Evolutionary conservation across 2,888 invertebrate species (phyloP), one percentile per base, ranked within the genome.

Genomic region (Heliconius hortense): DNA sequence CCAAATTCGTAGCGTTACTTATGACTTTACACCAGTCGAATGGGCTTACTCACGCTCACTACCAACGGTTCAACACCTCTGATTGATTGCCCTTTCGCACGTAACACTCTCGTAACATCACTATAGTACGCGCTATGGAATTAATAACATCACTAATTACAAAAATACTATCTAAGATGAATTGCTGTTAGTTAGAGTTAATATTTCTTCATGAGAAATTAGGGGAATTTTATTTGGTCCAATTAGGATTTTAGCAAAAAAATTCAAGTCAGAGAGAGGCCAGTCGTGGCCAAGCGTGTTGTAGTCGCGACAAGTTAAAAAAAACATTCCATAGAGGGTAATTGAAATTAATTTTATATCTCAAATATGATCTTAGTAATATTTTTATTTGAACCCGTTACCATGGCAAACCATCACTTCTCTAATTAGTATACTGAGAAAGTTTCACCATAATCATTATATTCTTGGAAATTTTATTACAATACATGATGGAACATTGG

Each of bases 81-180:
- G 86, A 86, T 86, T 85, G 85, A 87, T 86, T 84, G 79, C 83
- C 81, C 78, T 78, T 80, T 79, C 77, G 79, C 84, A 83, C 84
- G 84, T 83, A 82, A 83, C 79, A 74, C 80, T 78, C 77, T 70
- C 64, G 35, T 74, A 74, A 74, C 76, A 76, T 72, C 74, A 67
- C 56, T 62, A 64, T 43, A 63, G 43, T 63, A 24, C 63, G 63
- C 53, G 66, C 68, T 70, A 60, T 76, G 60, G 76, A 75, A 75
- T 75, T 72, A 76, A 74, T 76, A 78, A 75, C 70, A 71, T 64
- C 60, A 26, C 72, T 74, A 75, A 76, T 73, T 39, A 71, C 72
- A 63, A 69, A 74, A 73, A 69, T 59, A 72, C 28, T 28, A 11
- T 24, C 18, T 68, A 5, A 60, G 18, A 63, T 1, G 28, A 63